These are phyloP conservation scores for Climacteris rufus DNA, from an alignment of 2,113 vertebrate species.

Conservation along the genomic window DNA sequence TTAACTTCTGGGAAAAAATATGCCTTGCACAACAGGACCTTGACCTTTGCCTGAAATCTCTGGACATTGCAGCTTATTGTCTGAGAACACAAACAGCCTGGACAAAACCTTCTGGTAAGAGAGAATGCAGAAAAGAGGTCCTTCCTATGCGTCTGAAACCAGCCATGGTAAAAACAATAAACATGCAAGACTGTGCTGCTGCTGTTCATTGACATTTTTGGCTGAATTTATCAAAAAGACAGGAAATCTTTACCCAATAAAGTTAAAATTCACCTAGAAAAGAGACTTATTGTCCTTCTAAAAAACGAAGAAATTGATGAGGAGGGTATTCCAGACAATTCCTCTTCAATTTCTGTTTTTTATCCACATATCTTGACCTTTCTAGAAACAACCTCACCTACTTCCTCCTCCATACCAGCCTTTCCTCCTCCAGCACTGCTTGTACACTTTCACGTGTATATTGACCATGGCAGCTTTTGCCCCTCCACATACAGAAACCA, in stretches of 20 bases:
- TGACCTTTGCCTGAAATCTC: neutral
- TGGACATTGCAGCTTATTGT: neutral
- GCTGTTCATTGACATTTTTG: neutral
- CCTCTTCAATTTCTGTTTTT: neutral
- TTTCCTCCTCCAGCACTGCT: neutral
- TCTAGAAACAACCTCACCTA: neutral
- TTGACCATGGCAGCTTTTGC: neutral
- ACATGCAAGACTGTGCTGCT: neutral
- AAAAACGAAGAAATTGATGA: neutral
- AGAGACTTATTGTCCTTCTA: neutral
- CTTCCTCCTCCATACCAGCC: neutral
- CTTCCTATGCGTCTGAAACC: neutral
- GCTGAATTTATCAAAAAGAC: slow-evolving; percentile 24
- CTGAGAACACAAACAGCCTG: neutral
- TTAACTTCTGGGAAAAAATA: slow-evolving; percentile 2
- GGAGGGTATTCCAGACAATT: neutral
- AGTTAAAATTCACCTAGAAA: neutral
- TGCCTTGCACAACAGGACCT: neutral
- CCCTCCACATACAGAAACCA: neutral
- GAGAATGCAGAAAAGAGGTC: neutral
- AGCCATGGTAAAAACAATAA: neutral
- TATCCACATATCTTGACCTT: neutral
- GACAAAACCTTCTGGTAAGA: neutral
- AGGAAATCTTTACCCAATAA: slow-evolving; percentile 25
- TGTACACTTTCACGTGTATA: neutral